phyloP scores from a whole-genome alignment of 2,797 vertebrate genomes.

The Catostomus latipinnis region DNA sequence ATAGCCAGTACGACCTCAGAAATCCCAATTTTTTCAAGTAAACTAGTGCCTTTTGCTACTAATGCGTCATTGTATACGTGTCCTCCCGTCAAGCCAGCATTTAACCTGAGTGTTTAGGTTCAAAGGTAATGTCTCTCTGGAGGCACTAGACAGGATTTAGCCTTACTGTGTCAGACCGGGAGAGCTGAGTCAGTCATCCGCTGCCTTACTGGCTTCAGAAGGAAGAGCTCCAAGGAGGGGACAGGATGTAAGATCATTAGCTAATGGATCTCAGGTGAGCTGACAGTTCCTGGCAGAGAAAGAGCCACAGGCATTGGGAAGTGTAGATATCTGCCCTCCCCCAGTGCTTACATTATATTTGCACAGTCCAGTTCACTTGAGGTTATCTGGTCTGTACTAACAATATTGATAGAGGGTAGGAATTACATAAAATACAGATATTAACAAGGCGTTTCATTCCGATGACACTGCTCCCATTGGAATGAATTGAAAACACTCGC shows the following conservation, averaged over 20 bases:
- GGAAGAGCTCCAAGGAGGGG: conserved; percentile 45
- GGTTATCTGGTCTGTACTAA: background rate
- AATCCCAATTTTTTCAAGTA: background rate
- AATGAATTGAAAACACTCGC: too few species aligned
- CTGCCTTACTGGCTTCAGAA: conserved; percentile 27
- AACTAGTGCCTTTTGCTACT: background rate
- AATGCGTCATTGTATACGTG: background rate
- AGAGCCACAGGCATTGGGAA: conserved; percentile 24
- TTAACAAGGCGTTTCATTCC: too few species aligned
- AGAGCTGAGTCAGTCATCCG: conserved; percentile 46
- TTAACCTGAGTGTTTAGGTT: conserved; percentile 20
- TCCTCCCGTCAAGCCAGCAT: background rate
- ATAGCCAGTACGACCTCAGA: background rate
- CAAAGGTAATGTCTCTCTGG: conserved; percentile 28
- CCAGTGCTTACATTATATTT: background rate
- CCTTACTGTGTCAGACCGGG: conserved; percentile 13
- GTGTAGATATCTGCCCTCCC: background rate
- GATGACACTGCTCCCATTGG: too few species aligned
- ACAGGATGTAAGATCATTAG: conserved; percentile 59
- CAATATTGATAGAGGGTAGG: background rate
- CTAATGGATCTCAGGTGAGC: conserved; percentile 59
- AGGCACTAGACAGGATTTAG: conserved; percentile 41
- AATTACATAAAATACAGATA: too few species aligned
- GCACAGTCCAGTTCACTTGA: background rate
- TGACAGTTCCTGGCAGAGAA: conserved; percentile 54